phyloP scores from a whole-genome alignment of 2,113 vertebrate genomes.

The Lipotes vexillifer region DNA sequence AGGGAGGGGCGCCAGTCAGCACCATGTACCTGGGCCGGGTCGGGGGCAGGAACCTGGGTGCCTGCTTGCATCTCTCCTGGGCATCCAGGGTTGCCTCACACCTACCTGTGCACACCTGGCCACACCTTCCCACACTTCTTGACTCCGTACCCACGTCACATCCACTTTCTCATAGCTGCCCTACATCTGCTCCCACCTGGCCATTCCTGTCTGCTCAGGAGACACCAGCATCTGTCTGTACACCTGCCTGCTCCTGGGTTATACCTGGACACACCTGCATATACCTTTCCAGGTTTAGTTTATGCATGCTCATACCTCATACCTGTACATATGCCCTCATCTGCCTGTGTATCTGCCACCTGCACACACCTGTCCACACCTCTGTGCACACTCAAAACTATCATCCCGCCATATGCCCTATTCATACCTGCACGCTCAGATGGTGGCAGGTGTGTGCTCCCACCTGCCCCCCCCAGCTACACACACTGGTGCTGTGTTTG shows the following conservation, averaged over 20 bases:
- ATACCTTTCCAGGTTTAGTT: not conserved
- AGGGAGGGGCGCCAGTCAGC: constrained; percentile 75
- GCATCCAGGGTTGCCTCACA: too few relatives aligned
- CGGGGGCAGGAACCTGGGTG: not conserved
- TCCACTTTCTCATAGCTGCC: not conserved
- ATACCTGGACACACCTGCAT: not conserved
- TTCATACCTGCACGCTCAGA: not conserved
- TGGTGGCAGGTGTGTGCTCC: not conserved
- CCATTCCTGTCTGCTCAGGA: not conserved
- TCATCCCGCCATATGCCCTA: not conserved
- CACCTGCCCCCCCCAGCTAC: too few relatives aligned
- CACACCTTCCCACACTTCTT: not conserved
- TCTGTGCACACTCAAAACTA: not conserved
- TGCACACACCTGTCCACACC: not conserved
- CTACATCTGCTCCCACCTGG: not conserved
- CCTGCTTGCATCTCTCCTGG: not conserved
- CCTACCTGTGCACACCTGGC: not conserved
- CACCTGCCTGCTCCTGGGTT: not conserved
- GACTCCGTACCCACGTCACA: not conserved
- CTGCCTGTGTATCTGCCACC: not conserved
- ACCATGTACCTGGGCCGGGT: constrained; percentile 63
- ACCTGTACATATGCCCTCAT: accelerated
- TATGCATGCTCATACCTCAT: not conserved
- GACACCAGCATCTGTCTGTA: not conserved
- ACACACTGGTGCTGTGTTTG: not conserved